A percentile compares a stretch with the other conserved stretches of the same genome.
Evolutionary conservation across 2,888 invertebrate genomes (phyloP).

Genomic region (Spialia ferax): DNA sequence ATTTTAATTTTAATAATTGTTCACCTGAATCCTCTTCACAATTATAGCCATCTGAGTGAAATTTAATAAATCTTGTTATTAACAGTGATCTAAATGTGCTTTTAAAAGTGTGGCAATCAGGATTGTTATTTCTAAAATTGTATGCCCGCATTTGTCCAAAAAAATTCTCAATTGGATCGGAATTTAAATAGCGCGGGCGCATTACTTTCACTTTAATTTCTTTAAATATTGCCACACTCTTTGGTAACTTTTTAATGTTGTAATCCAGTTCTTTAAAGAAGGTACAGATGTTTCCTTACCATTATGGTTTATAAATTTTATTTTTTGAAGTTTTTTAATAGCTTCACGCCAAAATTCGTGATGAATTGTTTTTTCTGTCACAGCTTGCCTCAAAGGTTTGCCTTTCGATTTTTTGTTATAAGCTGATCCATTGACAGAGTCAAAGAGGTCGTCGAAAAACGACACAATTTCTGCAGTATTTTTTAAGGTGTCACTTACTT

Average conservation of each 20-base stretch:
- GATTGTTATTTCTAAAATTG: neutral
- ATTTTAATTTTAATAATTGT: neutral
- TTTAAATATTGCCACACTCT: neutral
- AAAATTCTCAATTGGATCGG: conserved; percentile 8
- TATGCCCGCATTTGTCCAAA: conserved; percentile 9
- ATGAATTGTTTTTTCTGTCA: neutral
- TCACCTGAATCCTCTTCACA: conserved; percentile 9
- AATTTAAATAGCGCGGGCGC: neutral
- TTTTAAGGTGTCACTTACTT: neutral
- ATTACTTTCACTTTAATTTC: neutral
- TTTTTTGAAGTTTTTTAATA: conserved; percentile 1
- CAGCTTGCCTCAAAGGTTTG: neutral
- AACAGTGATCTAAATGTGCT: neutral
- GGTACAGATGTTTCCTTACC: conserved; percentile 6
- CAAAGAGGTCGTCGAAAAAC: neutral
- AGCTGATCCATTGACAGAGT: neutral
- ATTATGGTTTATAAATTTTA: neutral
- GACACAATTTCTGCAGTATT: neutral
- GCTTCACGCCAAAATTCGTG: conserved; percentile 5
- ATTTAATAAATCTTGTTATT: conserved; percentile 2
- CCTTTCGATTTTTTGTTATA: neutral
- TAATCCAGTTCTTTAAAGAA: conserved; percentile 7
- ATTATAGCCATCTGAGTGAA: conserved; percentile 4
- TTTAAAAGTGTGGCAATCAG: neutral
- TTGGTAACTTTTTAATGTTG: neutral